Base-by-base conservation (phyloP, 2,113 vertebrate genomes). In the Trochalopteron elliotii region DNA sequence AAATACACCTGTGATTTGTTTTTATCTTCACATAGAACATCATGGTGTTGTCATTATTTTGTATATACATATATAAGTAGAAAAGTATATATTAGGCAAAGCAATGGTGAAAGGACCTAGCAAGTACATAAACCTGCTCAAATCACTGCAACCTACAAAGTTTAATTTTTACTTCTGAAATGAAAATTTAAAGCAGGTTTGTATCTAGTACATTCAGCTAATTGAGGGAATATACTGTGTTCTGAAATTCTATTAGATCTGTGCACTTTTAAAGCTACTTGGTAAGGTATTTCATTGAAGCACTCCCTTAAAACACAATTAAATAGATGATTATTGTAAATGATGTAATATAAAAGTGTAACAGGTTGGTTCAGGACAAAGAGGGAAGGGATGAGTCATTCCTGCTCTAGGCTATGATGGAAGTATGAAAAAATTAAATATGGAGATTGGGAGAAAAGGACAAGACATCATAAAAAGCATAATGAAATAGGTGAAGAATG, bases 81-180 rank as follows among this genome's bases (percentile, higher is more conserved):
- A 91, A 87, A 76, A 44, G 1, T 31, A 21, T 76, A 33, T 70
- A 42, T 87, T 65, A 78, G 61, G 70, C 5, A 93, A 72, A 30
- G 50, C 57, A 67, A 87, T 63, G 44, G 65, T 35, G 70, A 94
- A 81, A 53, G 1, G 14, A 87, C 25, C 49, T 92, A 59, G 61
- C n/a, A 86, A 64, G 55, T 24, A 61, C 69, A 35, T 70, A 91
- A 95, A 65, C 23, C 16, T n/a, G 5, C 30, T 93, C 25, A 7
- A 87, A 49, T 90, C 69, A 87, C 50, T 95, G 63, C 31, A 90
- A 70, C 55, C 13, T 89, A 47, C 10, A 82, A 67, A 88, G 39
- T 70, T 94, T 89, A 92, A 87, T 92, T 97, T 92, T 97, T 90
- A 39, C 44, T 94, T 97, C 91, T 94, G 72, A 96, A 97, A 94